A percentile compares a stretch with the other conserved stretches of the same genome.
phyloP scores from a whole-genome alignment of 2,888 invertebrate genomes.

The Eupsilia transversa region DNA sequence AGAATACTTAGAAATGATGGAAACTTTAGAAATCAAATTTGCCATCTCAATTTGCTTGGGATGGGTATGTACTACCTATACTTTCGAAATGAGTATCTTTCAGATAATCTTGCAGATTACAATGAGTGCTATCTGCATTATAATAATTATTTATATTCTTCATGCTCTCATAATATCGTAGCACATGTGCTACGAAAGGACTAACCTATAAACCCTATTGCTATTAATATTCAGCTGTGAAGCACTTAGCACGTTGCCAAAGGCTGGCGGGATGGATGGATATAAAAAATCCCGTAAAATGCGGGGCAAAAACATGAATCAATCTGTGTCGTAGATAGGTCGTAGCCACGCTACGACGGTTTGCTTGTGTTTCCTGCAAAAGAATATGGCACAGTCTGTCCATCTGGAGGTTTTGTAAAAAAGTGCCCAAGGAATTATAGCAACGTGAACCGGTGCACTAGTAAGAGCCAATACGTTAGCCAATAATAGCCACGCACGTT shows the following conservation, averaged over 20 bases:
- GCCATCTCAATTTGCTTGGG: not conserved
- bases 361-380: not conserved
- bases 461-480: not conserved
- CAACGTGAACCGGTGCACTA: not conserved
- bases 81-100: not conserved
- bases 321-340: not conserved
- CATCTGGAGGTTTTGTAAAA: not conserved
- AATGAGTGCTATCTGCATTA: not conserved
- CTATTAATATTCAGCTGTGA: not conserved
- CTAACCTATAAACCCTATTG: not conserved
- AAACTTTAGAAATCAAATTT: too few species aligned
- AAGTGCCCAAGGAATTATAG: not conserved
- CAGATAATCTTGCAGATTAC: not conserved
- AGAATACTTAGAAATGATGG: not conserved
- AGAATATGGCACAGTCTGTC: not conserved
- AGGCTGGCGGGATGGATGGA: not conserved
- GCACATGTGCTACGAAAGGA: not conserved
- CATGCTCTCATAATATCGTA: not conserved
- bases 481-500: not conserved
- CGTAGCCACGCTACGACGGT: not conserved
- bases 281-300: not conserved
- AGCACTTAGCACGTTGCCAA: not conserved
- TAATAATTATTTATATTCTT: not conserved
- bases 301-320: not conserved
- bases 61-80: not conserved